These are phyloP conservation scores for Hestina assimilis DNA, from an alignment of 1,140 invertebrate species.

Conservation along the genomic window DNA sequence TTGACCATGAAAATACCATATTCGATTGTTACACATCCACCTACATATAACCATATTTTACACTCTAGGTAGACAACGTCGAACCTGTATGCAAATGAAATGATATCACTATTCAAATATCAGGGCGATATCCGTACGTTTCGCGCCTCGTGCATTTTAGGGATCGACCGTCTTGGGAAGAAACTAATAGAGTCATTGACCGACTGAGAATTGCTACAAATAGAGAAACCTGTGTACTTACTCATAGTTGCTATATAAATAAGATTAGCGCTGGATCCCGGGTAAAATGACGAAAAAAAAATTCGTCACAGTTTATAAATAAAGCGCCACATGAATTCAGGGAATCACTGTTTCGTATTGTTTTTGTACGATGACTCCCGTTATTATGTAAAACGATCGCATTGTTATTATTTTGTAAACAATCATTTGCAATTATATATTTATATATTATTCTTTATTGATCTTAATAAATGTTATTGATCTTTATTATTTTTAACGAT, in stretches of 20 bases:
- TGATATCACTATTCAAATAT: slow-evolving; percentile 53
- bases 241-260: slow-evolving; percentile 40
- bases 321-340: slow-evolving; percentile 28
- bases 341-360: slow-evolving; percentile 5
- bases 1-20: slow-evolving; percentile 3
- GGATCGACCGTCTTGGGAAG: slow-evolving; percentile 19
- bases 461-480: neutral
- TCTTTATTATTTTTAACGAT: neutral
- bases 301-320: slow-evolving; percentile 38
- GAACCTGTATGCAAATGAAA: slow-evolving; percentile 54
- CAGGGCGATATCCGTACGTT: slow-evolving; percentile 6
- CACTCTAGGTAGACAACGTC: slow-evolving; percentile 25
- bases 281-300: slow-evolving; percentile 35
- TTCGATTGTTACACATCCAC: neutral
- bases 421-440: neutral
- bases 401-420: slow-evolving; percentile 22
- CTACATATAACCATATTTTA: slow-evolving; percentile 1
- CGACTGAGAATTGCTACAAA: slow-evolving; percentile 37
- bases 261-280: slow-evolving; percentile 42
- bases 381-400: slow-evolving; percentile 11
- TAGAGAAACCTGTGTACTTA: slow-evolving; percentile 37
- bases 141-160: slow-evolving; percentile 9
- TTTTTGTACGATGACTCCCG: slow-evolving; percentile 10
- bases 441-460: neutral
- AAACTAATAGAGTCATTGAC: slow-evolving; percentile 33